Evolutionary conservation across 2,113 vertebrate species (phyloP).

Genomic region (Camelus dromedarius): DNA sequence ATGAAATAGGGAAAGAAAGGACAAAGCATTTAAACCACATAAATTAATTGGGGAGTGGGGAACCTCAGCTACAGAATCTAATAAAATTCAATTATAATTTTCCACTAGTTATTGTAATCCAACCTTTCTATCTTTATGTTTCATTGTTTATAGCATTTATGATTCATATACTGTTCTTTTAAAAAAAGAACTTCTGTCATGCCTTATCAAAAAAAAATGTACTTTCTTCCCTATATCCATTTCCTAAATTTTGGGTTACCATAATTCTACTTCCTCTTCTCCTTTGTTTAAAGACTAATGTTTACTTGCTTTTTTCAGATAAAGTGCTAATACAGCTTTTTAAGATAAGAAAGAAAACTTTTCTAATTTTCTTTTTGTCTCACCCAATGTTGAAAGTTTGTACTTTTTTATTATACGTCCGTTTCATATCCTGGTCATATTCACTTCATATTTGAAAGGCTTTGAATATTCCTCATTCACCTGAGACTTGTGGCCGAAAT

Average conservation of each 20-base stretch:
- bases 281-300: not conserved
- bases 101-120: not conserved
- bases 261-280: not conserved
- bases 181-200: not conserved
- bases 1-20: constrained; percentile 55
- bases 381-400: not conserved
- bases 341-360: not conserved
- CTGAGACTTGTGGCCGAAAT: constrained; percentile 11
- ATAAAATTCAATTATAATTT: constrained; percentile 25
- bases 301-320: constrained; percentile 5
- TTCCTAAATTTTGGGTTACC: not conserved
- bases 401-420: not conserved
- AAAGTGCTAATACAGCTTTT: constrained; percentile 1
- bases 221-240: not conserved
- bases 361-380: constrained; percentile 45
- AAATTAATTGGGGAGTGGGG: not conserved
- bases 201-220: not conserved
- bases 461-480: not conserved
- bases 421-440: not conserved
- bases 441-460: not conserved
- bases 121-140: not conserved
- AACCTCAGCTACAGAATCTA: not conserved
- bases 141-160: not conserved
- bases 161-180: not conserved
- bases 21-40: constrained; percentile 1